Percentiles rank a stretch among this genome's conserved stretches.
These are phyloP conservation scores for Nipponia nippon DNA, from an alignment of 2,113 vertebrate species.

Conservation along the genomic window DNA sequence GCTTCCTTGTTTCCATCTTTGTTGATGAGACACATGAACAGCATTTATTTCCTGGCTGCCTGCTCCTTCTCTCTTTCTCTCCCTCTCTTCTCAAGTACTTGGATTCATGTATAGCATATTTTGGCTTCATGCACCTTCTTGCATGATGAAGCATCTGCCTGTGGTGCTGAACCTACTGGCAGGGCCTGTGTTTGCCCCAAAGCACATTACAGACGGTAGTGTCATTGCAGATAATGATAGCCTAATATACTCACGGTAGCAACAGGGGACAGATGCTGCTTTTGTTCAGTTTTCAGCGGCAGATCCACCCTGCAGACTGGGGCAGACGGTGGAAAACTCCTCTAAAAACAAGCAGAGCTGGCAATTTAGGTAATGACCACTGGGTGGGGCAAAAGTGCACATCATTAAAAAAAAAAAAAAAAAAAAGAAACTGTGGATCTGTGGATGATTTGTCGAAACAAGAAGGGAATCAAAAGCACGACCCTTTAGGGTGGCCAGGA, in stretches of 20 bases:
- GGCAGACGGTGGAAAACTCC: neutral
- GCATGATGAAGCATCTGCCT: slow-evolving; percentile 39
- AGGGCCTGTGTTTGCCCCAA: slow-evolving; percentile 34
- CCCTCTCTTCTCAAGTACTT: neutral
- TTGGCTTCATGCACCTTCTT: slow-evolving; percentile 5
- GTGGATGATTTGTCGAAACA: neutral
- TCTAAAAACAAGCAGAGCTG: neutral
- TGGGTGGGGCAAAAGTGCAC: slow-evolving; percentile 65
- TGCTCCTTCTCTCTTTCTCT: neutral
- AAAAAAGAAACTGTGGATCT: no score
- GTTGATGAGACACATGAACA: neutral
- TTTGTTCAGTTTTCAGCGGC: slow-evolving; percentile 23
- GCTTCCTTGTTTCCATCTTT: neutral
- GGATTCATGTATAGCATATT: neutral
- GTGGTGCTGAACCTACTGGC: slow-evolving; percentile 4
- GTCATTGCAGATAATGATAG: slow-evolving; percentile 32
- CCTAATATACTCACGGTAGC: neutral
- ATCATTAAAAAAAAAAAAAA: neutral
- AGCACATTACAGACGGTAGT: slow-evolving; percentile 55
- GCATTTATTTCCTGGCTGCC: neutral
- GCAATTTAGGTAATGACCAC: slow-evolving; percentile 40
- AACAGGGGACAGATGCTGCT: slow-evolving; percentile 23
- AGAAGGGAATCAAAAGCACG: neutral
- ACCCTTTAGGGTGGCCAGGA: neutral
- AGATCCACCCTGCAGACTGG: neutral